These are phyloP conservation scores for Leucania comma DNA, from an alignment of 2,888 invertebrate genomes.

Conservation along the genomic window DNA sequence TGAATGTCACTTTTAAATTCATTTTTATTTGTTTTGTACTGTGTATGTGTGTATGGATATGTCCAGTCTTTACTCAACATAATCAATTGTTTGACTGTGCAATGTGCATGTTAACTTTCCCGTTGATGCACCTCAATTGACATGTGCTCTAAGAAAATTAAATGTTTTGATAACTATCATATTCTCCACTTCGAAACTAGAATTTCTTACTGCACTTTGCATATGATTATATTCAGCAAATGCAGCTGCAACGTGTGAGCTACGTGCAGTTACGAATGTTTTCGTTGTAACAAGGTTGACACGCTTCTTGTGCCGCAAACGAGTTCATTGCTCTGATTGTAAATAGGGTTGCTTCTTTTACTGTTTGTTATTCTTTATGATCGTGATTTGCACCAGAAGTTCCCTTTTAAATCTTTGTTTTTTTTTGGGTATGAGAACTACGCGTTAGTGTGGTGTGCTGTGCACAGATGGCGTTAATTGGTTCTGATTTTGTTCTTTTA, in stretches of 20 bases:
- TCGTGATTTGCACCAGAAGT: neutral
- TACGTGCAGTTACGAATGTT: constrained; percentile 27
- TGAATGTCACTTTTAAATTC: neutral
- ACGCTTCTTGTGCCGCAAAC: constrained; percentile 37
- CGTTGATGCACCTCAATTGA: neutral
- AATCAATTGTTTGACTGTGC: too few relatives aligned
- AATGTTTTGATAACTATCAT: too few relatives aligned
- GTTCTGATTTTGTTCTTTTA: neutral
- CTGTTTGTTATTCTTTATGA: constrained; percentile 2
- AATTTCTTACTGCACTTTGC: neutral
- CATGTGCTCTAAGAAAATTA: too few relatives aligned
- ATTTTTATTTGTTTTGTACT: neutral
- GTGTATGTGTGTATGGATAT: too few relatives aligned
- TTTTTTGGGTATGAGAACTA: neutral
- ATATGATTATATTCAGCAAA: constrained; percentile 20
- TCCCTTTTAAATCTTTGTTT: neutral
- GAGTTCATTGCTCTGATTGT: constrained; percentile 42
- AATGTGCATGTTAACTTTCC: neutral
- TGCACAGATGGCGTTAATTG: constrained; percentile 15
- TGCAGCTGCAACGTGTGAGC: constrained; percentile 10
- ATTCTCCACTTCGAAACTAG: neutral
- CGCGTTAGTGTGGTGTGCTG: neutral
- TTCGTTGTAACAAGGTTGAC: constrained; percentile 42
- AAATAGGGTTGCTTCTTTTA: constrained; percentile 31
- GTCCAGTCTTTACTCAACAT: too few relatives aligned